These are phyloP conservation scores for Slavum lentiscoides DNA, from an alignment of 2,888 invertebrate genomes.

Conservation along the genomic window DNA sequence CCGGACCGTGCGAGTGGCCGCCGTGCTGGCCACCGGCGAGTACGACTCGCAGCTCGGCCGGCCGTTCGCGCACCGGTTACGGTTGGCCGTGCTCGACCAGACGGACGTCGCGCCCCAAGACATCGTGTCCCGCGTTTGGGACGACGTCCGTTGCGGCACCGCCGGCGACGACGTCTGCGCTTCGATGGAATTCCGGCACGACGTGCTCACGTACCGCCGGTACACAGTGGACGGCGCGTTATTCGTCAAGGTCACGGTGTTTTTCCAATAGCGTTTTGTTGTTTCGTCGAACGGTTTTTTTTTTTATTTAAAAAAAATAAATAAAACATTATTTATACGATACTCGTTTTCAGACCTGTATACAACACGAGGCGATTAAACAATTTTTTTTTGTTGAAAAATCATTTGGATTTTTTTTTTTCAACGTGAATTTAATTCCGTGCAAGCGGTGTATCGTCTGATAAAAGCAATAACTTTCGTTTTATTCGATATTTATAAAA, in stretches of 20 bases:
- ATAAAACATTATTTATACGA: no score
- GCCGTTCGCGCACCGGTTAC: constrained; percentile 93
- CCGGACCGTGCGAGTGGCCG: constrained; percentile 31
- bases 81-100: constrained; percentile 93
- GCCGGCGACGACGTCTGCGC: neutral
- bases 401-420: no score
- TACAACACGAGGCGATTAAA: no score
- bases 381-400: no score
- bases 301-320: neutral
- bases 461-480: no score
- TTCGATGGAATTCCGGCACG: constrained; percentile 33
- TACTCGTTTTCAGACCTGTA: no score
- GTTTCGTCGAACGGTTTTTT: neutral
- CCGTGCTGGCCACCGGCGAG: constrained; percentile 81
- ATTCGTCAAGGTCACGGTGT: constrained; percentile 37
- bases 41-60: constrained; percentile 91
- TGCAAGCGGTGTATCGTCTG: no score
- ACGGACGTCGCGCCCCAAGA: constrained; percentile 62
- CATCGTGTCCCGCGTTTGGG: constrained; percentile 36
- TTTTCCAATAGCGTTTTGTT: neutral
- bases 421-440: no score
- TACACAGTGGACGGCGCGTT: constrained; percentile 6
- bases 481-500: no score
- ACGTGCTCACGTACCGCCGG: constrained; percentile 32
- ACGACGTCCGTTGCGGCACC: constrained; percentile 27